Conservation (phyloP, 2,888 invertebrate genomes). For the Noctua pronuba region DNA sequence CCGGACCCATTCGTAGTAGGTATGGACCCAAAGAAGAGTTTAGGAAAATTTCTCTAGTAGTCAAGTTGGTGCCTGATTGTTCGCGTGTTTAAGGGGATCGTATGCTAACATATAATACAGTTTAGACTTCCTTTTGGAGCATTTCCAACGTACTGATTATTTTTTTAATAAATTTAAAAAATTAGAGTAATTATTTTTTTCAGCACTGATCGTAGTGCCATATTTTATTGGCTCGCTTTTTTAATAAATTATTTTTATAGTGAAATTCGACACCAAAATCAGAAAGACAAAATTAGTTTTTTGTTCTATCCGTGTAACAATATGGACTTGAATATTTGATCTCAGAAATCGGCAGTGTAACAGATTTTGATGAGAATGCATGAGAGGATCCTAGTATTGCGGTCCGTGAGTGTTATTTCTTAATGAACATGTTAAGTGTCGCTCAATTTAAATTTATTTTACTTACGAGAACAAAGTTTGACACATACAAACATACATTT, state of each 20-base stretch:
- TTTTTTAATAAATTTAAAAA: conserved; percentile 83
- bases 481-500: conserved; percentile 65
- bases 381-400: conserved; percentile 56
- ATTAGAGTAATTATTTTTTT: conserved; percentile 84
- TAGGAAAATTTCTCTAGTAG: conserved; percentile 86
- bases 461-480: conserved; percentile 60
- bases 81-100: conserved; percentile 76
- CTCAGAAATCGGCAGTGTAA: conserved; percentile 84
- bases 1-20: conserved; percentile 70
- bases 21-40: conserved; percentile 79
- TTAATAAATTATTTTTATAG: conserved; percentile 84
- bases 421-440: conserved; percentile 66
- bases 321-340: conserved; percentile 87
- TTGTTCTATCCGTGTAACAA: conserved; percentile 80
- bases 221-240: conserved; percentile 88
- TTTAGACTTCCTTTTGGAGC: conserved; percentile 82
- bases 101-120: conserved; percentile 73
- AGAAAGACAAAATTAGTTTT: conserved; percentile 82
- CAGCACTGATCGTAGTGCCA: conserved; percentile 89
- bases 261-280: conserved; percentile 89
- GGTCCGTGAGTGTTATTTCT: conserved; percentile 61
- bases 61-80: conserved; percentile 89
- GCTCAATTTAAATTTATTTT: conserved; percentile 75
- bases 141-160: conserved; percentile 89
- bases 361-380: conserved; percentile 66